Conservation (phyloP, 2,797 vertebrate species). For the Catostomus latipinnis region DNA sequence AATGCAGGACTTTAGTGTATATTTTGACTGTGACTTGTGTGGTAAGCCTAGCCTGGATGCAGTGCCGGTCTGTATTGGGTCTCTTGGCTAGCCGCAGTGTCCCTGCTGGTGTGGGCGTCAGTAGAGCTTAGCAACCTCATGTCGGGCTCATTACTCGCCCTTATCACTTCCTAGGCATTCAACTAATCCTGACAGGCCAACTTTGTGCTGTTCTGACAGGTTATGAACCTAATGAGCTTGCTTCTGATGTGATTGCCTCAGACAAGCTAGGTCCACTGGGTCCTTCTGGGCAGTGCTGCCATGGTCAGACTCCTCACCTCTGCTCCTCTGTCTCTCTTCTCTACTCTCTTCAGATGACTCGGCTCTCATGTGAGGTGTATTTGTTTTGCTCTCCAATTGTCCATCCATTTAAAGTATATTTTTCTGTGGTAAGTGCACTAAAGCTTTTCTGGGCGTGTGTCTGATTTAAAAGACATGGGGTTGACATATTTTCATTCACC, state of each 20-base stretch:
- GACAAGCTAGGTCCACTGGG: slow-evolving; percentile 75
- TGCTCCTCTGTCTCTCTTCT: slow-evolving; percentile 46
- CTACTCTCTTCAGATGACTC: slow-evolving; percentile 1
- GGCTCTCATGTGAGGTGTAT: not conserved
- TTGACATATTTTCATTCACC: too few species aligned
- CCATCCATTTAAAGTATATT: not conserved
- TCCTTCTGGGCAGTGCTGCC: slow-evolving; percentile 72
- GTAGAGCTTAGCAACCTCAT: slow-evolving; percentile 66
- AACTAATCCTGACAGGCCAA: slow-evolving; percentile 78
- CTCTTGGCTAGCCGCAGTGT: slow-evolving; percentile 29
- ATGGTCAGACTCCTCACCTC: slow-evolving; percentile 72
- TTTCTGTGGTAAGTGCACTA: not conserved
- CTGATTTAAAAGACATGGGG: too few species aligned
- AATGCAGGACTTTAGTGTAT: not conserved
- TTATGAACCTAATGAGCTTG: slow-evolving; percentile 84
- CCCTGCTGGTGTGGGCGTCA: slow-evolving; percentile 71
- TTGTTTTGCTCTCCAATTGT: not conserved
- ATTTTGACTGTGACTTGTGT: slow-evolving; percentile 38
- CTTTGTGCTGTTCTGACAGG: slow-evolving; percentile 76
- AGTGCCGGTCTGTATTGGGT: slow-evolving; percentile 16
- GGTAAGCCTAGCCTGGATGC: slow-evolving; percentile 22
- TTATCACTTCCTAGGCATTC: slow-evolving; percentile 77
- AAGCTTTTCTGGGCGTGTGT: not conserved
- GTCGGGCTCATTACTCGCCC: slow-evolving; percentile 79
- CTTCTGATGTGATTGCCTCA: slow-evolving; percentile 78